Percentiles rank a stretch among this genome's conserved stretches.
Conservation (phyloP, 1,140 invertebrate genomes). For the Dryas iulia region DNA sequence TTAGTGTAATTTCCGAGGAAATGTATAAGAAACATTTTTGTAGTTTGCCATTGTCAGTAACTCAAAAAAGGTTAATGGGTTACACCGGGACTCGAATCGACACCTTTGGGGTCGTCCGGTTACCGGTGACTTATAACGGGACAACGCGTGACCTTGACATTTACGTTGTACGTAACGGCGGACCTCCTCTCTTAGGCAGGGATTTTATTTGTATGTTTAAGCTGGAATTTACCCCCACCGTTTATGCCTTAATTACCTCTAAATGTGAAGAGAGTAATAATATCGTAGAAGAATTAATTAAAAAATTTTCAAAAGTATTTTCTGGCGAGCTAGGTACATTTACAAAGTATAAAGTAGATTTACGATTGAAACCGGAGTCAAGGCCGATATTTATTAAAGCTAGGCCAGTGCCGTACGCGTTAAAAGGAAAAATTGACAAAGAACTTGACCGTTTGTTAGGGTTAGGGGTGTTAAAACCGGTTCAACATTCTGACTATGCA, state of each 20-base stretch:
- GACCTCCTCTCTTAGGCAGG: not conserved
- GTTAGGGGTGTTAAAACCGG: conserved; percentile 6
- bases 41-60: conserved; percentile 16
- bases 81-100: not conserved
- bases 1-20: conserved; percentile 29
- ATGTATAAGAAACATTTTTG: conserved; percentile 27
- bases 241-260: too few species aligned
- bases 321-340: not conserved
- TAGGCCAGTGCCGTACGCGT: not conserved
- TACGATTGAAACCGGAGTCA: not conserved
- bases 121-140: not conserved
- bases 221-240: too few species aligned
- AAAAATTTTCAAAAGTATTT: not conserved
- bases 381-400: not conserved
- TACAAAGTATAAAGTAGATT: not conserved
- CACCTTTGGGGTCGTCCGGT: not conserved
- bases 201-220: not conserved
- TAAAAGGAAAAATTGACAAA: not conserved
- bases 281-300: not conserved
- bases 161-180: not conserved
- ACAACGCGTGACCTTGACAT: not conserved
- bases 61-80: conserved; percentile 16
- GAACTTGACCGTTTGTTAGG: not conserved
- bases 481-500: conserved; percentile 57
- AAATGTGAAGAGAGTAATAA: not conserved